phyloP scores from a whole-genome alignment of 1,140 invertebrate genomes.

The Plectrocnemia conspersa region DNA sequence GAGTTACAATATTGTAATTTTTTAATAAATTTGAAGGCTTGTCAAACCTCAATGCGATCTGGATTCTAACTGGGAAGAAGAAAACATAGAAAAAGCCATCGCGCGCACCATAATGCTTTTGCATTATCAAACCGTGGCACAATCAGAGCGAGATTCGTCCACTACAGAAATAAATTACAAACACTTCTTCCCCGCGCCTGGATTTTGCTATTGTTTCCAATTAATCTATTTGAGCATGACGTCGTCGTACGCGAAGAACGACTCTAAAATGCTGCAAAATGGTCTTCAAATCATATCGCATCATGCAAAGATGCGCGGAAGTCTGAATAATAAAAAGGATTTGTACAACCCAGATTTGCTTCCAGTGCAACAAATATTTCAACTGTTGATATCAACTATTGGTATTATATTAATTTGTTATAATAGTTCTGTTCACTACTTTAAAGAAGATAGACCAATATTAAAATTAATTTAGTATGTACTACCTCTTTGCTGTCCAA shows the following conservation, averaged over 20 bases:
- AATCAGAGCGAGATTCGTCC: conserved; percentile 15
- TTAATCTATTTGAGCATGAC: conserved; percentile 66
- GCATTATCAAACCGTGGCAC: conserved; percentile 50
- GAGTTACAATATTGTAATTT: conserved; percentile 6
- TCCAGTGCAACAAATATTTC: conserved; percentile 76
- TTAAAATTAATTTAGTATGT: too few species aligned
- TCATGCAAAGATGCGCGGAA: conserved; percentile 62
- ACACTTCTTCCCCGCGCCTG: conserved; percentile 59
- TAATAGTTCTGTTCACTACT: too few species aligned
- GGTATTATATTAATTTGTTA: background rate
- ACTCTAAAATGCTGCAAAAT: conserved; percentile 58
- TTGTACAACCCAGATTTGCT: conserved; percentile 69
- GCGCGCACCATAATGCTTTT: conserved; percentile 58
- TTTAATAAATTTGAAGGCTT: conserved; percentile 40
- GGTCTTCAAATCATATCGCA: conserved; percentile 67
- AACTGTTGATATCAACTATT: conserved; percentile 67
- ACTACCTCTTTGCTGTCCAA: too few species aligned
- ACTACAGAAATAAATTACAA: conserved; percentile 37
- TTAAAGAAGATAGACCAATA: too few species aligned
- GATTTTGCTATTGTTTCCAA: conserved; percentile 80
- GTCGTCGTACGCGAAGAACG: conserved; percentile 44
- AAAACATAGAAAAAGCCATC: conserved; percentile 59
- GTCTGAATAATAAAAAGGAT: conserved; percentile 44
- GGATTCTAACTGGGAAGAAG: conserved; percentile 71
- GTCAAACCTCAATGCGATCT: conserved; percentile 76